Conservation (phyloP, 2,888 invertebrate species). For the Tiliacea citrago region DNA sequence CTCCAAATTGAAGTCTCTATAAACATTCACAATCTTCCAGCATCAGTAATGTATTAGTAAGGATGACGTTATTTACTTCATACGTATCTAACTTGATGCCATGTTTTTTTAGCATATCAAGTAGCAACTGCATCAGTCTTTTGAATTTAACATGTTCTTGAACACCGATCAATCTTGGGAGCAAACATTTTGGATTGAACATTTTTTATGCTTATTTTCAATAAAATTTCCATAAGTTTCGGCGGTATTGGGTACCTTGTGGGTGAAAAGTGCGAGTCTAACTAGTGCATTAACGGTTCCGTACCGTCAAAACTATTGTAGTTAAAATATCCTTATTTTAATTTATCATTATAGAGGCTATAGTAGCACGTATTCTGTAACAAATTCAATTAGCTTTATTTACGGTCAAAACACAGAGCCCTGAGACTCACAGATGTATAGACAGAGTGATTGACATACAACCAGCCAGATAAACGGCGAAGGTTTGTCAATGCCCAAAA, state of each 20-base stretch:
- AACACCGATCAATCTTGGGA: conserved; percentile 77
- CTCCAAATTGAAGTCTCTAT: conserved; percentile 5
- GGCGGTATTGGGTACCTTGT: conserved; percentile 76
- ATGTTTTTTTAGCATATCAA: conserved; percentile 63
- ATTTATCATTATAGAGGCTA: background rate
- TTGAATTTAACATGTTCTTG: conserved; percentile 80
- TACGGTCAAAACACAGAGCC: background rate
- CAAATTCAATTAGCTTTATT: background rate
- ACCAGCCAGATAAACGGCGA: background rate
- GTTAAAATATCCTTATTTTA: background rate
- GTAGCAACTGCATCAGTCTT: conserved; percentile 74
- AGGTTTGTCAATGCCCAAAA: background rate
- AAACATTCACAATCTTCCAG: conserved; percentile 11
- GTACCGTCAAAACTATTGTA: background rate
- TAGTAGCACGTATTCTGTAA: background rate
- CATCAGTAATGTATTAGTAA: conserved; percentile 18
- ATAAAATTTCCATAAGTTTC: conserved; percentile 75
- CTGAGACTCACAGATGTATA: no score
- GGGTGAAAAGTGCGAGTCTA: conserved; percentile 59
- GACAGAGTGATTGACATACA: background rate
- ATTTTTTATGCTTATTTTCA: conserved; percentile 62
- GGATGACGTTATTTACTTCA: conserved; percentile 37
- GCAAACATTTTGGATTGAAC: conserved; percentile 68
- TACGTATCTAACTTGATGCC: conserved; percentile 58
- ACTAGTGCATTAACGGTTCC: background rate